phyloP scores from a whole-genome alignment of 2,888 invertebrate species.

The Onchidella celtica region DNA sequence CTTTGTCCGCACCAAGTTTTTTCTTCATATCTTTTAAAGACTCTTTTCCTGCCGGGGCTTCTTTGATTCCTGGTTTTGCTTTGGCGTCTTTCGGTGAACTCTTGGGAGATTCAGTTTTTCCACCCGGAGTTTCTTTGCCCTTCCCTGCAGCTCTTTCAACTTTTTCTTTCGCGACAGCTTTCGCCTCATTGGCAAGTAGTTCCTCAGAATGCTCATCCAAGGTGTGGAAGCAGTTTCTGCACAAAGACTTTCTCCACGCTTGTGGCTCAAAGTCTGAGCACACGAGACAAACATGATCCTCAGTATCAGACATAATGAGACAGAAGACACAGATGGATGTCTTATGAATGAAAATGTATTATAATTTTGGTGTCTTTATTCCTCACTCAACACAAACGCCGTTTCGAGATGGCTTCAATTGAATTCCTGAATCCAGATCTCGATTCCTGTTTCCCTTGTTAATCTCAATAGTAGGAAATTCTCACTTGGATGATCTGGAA shows the following conservation, averaged over 20 bases:
- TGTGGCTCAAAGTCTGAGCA: conserved; percentile 80
- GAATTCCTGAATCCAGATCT: too few relatives aligned
- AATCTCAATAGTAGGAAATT: too few relatives aligned
- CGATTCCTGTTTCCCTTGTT: too few relatives aligned
- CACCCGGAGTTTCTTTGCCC: conserved; percentile 46
- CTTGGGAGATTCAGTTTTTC: not conserved
- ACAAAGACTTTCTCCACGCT: conserved; percentile 79
- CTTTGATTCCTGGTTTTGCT: conserved; percentile 16
- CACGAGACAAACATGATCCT: conserved; percentile 54
- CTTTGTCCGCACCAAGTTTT: conserved; percentile 23
- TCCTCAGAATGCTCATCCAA: conserved; percentile 69
- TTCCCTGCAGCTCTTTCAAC: conserved; percentile 48
- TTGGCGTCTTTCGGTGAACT: not conserved
- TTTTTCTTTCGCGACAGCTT: conserved; percentile 44
- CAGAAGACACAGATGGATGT: too few relatives aligned
- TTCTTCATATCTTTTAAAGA: conserved; percentile 12
- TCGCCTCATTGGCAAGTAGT: conserved; percentile 41
- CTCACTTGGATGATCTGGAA: too few relatives aligned
- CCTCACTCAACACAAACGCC: too few relatives aligned
- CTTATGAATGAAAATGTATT: not conserved
- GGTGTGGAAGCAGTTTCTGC: conserved; percentile 79
- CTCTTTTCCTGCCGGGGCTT: conserved; percentile 4
- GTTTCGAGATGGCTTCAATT: not conserved
- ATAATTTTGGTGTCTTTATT: too few relatives aligned
- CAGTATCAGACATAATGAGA: conserved; percentile 1